These are phyloP conservation scores for Bombylius discolor DNA, from an alignment of 2,888 invertebrate genomes.

Conservation along the genomic window DNA sequence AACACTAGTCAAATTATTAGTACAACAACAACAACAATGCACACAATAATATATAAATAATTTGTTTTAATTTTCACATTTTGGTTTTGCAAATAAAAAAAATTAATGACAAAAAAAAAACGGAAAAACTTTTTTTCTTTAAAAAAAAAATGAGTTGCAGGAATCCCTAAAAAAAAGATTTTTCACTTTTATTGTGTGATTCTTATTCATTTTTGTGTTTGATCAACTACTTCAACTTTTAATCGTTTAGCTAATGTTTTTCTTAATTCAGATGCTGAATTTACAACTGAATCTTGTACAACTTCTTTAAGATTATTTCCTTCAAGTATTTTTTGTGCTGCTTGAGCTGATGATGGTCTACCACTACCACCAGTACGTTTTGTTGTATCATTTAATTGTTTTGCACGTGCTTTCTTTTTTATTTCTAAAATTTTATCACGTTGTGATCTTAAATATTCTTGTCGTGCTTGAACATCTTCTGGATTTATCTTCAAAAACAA, in stretches of 20 bases:
- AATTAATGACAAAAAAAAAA: too few relatives aligned
- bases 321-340: conserved; percentile 54
- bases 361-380: conserved; percentile 26
- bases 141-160: too few relatives aligned
- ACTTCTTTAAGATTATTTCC: conserved; percentile 30
- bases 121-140: too few relatives aligned
- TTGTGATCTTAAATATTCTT: conserved; percentile 76
- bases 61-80: too few relatives aligned
- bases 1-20: too few relatives aligned
- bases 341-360: conserved; percentile 61
- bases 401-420: conserved; percentile 77
- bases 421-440: conserved; percentile 80
- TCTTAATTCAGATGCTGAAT: conserved; percentile 59
- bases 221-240: conserved; percentile 71
- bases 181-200: too few relatives aligned
- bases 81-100: too few relatives aligned
- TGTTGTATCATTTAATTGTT: conserved; percentile 54
- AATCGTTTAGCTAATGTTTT: conserved; percentile 72
- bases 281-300: conserved; percentile 19
- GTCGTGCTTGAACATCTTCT: conserved; percentile 60
- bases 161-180: too few relatives aligned
- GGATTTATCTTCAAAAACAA: conserved; percentile 35
- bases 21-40: too few relatives aligned
- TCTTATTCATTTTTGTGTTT: conserved; percentile 11
- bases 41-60: too few relatives aligned